Conservation (phyloP, 1,140 invertebrate species). For the Cydia fagiglandana region DNA sequence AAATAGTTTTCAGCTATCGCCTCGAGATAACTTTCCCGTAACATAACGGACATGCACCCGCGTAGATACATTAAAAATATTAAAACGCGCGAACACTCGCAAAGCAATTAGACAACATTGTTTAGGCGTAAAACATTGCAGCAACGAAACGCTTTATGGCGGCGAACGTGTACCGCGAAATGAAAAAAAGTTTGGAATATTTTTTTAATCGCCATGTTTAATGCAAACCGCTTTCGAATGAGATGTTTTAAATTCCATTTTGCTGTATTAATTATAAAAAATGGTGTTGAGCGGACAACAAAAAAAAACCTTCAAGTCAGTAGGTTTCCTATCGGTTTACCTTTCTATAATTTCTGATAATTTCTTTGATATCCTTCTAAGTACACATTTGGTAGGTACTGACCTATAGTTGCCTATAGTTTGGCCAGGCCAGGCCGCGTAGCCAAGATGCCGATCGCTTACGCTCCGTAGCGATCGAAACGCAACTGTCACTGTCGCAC, state of each 20-base stretch:
- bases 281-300: neutral
- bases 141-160: conserved; percentile 24
- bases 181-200: conserved; percentile 21
- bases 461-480: too few relatives aligned
- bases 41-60: neutral
- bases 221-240: neutral
- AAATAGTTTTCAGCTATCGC: neutral
- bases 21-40: neutral
- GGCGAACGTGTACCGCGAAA: neutral
- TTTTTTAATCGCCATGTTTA: conserved; percentile 22
- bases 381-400: too few relatives aligned
- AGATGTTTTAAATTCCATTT: conserved; percentile 19
- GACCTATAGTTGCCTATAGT: too few relatives aligned
- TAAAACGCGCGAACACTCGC: conserved; percentile 22
- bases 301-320: neutral
- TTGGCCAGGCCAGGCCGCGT: too few relatives aligned
- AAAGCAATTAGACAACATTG: conserved; percentile 29
- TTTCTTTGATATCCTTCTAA: too few relatives aligned
- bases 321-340: too few relatives aligned
- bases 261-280: neutral
- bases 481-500: too few relatives aligned
- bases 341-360: too few relatives aligned
- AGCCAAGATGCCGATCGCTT: too few relatives aligned
- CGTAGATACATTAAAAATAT: conserved; percentile 29
- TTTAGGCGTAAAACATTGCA: conserved; percentile 31